Base-by-base conservation (phyloP, 1,140 invertebrate species). In the Lanistes nyassanus region DNA sequence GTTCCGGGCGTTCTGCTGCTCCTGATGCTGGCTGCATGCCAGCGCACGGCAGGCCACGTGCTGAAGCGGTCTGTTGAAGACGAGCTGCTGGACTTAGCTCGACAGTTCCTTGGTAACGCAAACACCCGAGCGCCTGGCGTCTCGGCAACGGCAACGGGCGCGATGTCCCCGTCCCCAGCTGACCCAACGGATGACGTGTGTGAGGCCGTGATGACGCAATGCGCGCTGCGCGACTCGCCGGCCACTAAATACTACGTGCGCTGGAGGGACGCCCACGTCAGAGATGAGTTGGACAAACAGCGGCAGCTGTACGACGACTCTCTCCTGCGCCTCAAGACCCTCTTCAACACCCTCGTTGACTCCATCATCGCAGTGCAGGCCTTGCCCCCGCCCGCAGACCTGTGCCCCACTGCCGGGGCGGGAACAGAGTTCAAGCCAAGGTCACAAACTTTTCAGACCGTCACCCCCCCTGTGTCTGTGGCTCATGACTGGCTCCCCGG, bases 11-110 rank as follows among this genome's bases (percentile, higher is more conserved):
- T n/a, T n/a, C n/a, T n/a, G 42, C 78, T 64, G 37, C 82, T 78
- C 21, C 85, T 72, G 26, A 78, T 69, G 47, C 81, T 80, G 5
- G 81, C 85, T 77, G 76, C 85, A 31, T 84, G 67, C 82, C 83
- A 86, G 64, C 85, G 86, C 9, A 85, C 78, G 23, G 81, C 84
- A 31, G 86, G 84, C 9, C 42, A 16, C 19, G 42, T 47, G 42
- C 2, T 47, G 2, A 47, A 47, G 5, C 42, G 42, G 19, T 47
- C 42, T 47, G 42, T 16, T 1, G 42, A 47, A 47, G 42, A 6
- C 42, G 42, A 47, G 1, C 42, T 47, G 9, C 42, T 47, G 0
- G 42, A 6, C 42, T 47, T 9, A 16, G 42, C 42, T 6, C 9
- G 42, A 47, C 9, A 47, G 2, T 47, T 47, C 42, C 42, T 47